A percentile compares a stretch with the other conserved stretches of the same genome.
Evolutionary conservation across 53 echinoderm and acorn worm species (phyloP).

Genomic region (Hippasteria phrygiana): DNA sequence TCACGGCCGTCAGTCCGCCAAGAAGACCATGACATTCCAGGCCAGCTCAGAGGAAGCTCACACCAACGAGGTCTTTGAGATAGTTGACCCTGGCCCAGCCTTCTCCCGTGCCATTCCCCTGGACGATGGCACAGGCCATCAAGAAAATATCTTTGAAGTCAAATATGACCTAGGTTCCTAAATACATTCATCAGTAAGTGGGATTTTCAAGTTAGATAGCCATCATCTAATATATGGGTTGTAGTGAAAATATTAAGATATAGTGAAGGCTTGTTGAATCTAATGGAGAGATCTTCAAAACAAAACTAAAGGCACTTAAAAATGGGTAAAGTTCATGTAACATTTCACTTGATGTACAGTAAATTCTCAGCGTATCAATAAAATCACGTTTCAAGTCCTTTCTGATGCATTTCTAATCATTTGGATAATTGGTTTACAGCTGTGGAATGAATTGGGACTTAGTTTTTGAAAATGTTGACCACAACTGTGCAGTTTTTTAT

Average conservation of each 20-base stretch:
- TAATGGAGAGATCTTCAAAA: too few relatives aligned
- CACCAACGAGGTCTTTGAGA: constrained; percentile 40
- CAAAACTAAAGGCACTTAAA: too few relatives aligned
- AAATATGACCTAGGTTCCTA: constrained; percentile 45
- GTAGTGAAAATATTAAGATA: neutral
- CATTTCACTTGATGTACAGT: too few relatives aligned
- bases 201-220: neutral
- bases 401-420: too few relatives aligned
- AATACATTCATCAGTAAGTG: neutral
- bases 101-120: constrained; percentile 54
- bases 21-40: constrained; percentile 50
- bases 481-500: neutral
- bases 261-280: too few relatives aligned
- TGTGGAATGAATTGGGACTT: too few relatives aligned
- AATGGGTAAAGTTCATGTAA: too few relatives aligned
- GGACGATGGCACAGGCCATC: constrained; percentile 46
- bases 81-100: neutral
- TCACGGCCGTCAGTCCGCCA: constrained; percentile 1
- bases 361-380: too few relatives aligned
- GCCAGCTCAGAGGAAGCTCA: constrained; percentile 7
- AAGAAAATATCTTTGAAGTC: constrained; percentile 39
- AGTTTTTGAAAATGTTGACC: too few relatives aligned
- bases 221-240: neutral
- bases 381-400: too few relatives aligned
- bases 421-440: too few relatives aligned